Percentiles rank a stretch among this genome's conserved stretches.
These are phyloP conservation scores for Dromius quadrimaculatus DNA, from an alignment of 2,888 invertebrate genomes.

Conservation along the genomic window DNA sequence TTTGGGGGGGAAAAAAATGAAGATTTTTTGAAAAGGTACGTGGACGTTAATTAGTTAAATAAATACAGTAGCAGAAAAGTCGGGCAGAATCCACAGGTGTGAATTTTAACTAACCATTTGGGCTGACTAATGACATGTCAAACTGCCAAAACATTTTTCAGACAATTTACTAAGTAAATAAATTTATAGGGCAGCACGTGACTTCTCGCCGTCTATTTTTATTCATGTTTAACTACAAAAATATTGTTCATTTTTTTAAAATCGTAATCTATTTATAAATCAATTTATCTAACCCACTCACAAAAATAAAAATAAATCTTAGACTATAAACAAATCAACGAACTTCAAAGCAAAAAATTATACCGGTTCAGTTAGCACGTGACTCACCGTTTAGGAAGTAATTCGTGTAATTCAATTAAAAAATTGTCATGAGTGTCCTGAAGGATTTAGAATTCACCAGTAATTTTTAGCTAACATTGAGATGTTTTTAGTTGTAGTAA, in stretches of 20 bases:
- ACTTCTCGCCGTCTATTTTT: too few species aligned
- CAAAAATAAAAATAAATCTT: slow-evolving; percentile 17
- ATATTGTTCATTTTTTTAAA: slow-evolving; percentile 6
- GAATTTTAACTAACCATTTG: slow-evolving; percentile 11
- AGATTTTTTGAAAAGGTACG: slow-evolving; percentile 1
- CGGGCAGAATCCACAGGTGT: slow-evolving; percentile 30
- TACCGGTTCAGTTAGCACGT: neutral
- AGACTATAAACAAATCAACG: slow-evolving; percentile 2
- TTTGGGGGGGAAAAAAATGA: neutral
- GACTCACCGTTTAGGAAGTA: too few species aligned
- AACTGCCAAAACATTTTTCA: slow-evolving; percentile 17
- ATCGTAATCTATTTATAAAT: neutral
- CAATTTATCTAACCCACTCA: slow-evolving; percentile 1
- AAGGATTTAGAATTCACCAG: too few species aligned
- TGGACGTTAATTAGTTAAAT: too few species aligned
- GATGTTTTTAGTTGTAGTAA: too few species aligned
- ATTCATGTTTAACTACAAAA: too few species aligned
- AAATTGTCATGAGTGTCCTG: too few species aligned
- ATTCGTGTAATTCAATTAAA: too few species aligned
- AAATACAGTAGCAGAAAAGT: too few species aligned
- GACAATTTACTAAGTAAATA: slow-evolving; percentile 10
- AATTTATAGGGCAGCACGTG: too few species aligned
- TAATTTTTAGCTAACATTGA: too few species aligned
- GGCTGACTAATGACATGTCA: neutral
- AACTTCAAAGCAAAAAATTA: slow-evolving; percentile 1